These are phyloP conservation scores for Dolichoris vasculosae DNA, from an alignment of 1,140 invertebrate species.

Conservation along the genomic window DNA sequence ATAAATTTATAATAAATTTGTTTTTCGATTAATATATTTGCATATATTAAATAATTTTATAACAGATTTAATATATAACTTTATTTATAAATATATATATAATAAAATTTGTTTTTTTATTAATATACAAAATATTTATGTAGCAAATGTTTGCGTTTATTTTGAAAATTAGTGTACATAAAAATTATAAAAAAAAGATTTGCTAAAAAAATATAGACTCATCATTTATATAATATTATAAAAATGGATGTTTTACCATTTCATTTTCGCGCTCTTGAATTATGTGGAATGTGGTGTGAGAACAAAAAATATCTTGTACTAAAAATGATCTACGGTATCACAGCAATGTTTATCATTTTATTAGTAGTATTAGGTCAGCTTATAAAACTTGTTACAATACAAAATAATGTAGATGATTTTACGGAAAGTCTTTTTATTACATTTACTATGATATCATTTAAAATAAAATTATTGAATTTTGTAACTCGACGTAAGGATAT, in stretches of 20 bases:
- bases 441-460: conserved; percentile 26
- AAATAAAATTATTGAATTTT: conserved; percentile 45
- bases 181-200: no score
- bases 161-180: no score
- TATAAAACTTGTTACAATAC: not conserved
- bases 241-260: conserved; percentile 42
- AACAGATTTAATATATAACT: no score
- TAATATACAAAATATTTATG: no score
- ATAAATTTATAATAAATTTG: no score
- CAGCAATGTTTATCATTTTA: conserved; percentile 7
- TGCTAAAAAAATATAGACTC: not conserved
- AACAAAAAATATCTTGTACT: not conserved
- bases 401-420: conserved; percentile 22
- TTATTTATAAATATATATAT: no score
- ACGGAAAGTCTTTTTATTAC: conserved; percentile 27
- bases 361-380: conserved; percentile 18
- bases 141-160: no score
- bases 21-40: no score
- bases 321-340: conserved; percentile 17
- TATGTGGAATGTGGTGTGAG: conserved; percentile 43
- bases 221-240: not conserved
- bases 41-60: no score
- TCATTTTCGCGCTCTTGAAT: conserved; percentile 21
- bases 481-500: not conserved
- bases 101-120: no score